These are phyloP conservation scores for Amphipoea oculea DNA, from an alignment of 2,888 invertebrate species.

Conservation along the genomic window DNA sequence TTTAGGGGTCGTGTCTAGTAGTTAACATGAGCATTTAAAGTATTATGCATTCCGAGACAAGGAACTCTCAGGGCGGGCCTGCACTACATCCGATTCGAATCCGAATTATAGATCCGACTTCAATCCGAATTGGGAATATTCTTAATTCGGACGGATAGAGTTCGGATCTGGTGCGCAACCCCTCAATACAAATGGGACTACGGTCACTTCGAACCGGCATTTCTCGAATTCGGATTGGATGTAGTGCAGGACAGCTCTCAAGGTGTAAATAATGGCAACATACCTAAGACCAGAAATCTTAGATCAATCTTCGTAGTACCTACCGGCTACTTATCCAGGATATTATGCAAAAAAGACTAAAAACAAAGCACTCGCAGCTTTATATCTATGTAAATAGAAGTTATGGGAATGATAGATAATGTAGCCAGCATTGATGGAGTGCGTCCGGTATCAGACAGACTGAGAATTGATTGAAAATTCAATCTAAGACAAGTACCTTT, in stretches of 20 bases:
- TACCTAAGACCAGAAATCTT: neutral
- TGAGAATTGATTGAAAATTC: conserved; percentile 43
- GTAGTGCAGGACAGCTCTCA: too few species aligned
- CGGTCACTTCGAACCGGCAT: too few species aligned
- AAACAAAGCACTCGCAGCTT: conserved; percentile 6
- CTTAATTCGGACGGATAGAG: too few species aligned
- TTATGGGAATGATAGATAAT: conserved; percentile 49
- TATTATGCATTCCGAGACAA: neutral
- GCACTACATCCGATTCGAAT: too few species aligned
- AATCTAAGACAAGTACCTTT: conserved; percentile 17
- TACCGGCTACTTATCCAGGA: neutral
- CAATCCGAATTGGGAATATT: too few species aligned
- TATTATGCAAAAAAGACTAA: conserved; percentile 28
- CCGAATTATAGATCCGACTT: too few species aligned
- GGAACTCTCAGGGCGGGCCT: too few species aligned
- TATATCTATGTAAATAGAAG: conserved; percentile 23
- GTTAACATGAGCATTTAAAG: too few species aligned
- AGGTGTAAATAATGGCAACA: neutral
- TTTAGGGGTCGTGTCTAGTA: too few species aligned
- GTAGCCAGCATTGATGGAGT: conserved; percentile 37
- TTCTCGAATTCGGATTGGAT: too few species aligned
- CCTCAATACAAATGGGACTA: too few species aligned
- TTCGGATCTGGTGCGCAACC: too few species aligned
- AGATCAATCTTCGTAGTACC: neutral
- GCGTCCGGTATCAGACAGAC: conserved; percentile 39